Evolutionary conservation across 2,113 vertebrate genomes (phyloP), one percentile per base, ranked within the genome.

Genomic region (Paramormyrops kingsleyae): DNA sequence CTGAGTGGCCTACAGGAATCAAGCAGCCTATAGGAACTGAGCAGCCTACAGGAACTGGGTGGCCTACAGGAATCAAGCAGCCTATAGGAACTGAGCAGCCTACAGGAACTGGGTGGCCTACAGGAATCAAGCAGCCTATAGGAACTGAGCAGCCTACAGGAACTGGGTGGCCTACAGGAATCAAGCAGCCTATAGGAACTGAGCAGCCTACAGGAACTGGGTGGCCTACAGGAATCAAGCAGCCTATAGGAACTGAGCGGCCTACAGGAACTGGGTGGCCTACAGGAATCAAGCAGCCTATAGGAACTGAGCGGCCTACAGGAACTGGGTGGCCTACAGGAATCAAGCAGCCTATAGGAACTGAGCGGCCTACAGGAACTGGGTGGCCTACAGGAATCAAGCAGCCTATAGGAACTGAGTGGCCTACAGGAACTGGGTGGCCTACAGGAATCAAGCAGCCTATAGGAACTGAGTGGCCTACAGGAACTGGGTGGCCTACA

Each of bases 61-160:
- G 9, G n/a, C n/a, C 59, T 66, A 12, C 1, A n/a, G 24, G 21
- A 62, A 62, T 3, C 1, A 0, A 0, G 9, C 0, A 0, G 8
- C 24, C 24, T 27, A 27, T 3, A 66, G 59, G 59, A 66, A 66
- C 2, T 0, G 8, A 0, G 59, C 0, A 0, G 21, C 24, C 59
- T 62, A 62, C 0, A n/a, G 2, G 24, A 62, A 62, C 6, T 8
- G 21, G 6, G 1, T 59, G 21, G 8, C 59, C 3, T n/a, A 66
- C 8, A 27, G 59, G n/a, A 66, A 27, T 27, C 8, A 0, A n/a
- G 62, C n/a, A n/a, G 62, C 2, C 21, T 17, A 62, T 24, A 62
- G 56, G 2, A 62, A 66, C 2, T 0, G 8, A 0, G 59, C 0
- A 0, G 21, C 24, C 59, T 62, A 62, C 0, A n/a, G 2, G 24